Evolutionary conservation across 2,797 vertebrate species (phyloP).

Genomic region (Glyptemys insculpta): DNA sequence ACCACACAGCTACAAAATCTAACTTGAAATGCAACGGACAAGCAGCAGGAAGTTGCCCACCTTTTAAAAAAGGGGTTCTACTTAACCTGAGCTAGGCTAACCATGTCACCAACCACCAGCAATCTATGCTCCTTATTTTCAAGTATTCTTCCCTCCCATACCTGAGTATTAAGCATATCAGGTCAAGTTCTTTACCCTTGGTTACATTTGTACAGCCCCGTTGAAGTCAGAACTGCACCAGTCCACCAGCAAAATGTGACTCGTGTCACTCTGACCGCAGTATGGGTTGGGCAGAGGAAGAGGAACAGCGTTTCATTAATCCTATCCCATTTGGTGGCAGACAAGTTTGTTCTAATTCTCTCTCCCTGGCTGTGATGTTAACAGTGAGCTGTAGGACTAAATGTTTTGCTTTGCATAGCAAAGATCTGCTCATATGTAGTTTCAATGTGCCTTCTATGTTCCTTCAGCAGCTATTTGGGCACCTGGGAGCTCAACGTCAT

Average conservation of each 20-base stretch:
- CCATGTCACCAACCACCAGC: fast-evolving
- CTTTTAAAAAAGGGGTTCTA: not conserved
- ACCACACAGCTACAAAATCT: not conserved
- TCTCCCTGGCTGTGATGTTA: not conserved
- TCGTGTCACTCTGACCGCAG: not conserved
- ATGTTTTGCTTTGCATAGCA: not conserved
- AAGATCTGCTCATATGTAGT: fast-evolving
- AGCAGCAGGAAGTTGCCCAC: not conserved
- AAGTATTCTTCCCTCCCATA: not conserved
- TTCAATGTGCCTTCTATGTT: not conserved
- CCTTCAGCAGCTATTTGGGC: not conserved
- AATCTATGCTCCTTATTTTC: not conserved
- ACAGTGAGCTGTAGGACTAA: fast-evolving
- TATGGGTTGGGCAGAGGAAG: not conserved
- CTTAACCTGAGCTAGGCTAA: not conserved
- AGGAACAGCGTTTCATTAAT: not conserved
- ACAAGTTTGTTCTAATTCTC: not conserved
- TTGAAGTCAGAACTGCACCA: fast-evolving
- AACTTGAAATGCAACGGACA: fast-evolving
- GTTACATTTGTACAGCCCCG: not conserved
- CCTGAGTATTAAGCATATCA: not conserved
- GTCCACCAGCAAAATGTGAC: not conserved
- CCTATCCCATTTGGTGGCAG: not conserved
- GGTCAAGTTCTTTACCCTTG: not conserved
- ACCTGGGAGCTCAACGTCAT: fast-evolving